These are phyloP conservation scores for Macrobrachium rosenbergii DNA, from an alignment of 1,140 invertebrate genomes.

Conservation along the genomic window DNA sequence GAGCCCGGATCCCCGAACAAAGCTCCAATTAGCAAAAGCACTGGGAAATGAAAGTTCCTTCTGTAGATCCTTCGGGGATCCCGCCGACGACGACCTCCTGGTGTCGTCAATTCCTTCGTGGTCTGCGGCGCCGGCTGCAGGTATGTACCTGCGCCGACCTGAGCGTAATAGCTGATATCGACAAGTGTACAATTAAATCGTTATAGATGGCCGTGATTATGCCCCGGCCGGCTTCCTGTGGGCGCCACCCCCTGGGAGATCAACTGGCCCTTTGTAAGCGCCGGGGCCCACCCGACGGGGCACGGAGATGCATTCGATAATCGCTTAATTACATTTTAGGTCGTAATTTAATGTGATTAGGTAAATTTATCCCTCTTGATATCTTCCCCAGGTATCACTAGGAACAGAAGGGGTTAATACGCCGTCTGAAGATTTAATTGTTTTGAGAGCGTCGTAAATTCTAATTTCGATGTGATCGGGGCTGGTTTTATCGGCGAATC, in stretches of 20 bases:
- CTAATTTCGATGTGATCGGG: background rate
- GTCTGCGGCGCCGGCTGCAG: too few species aligned
- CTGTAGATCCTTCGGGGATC: too few species aligned
- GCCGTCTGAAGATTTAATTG: constrained; percentile 6
- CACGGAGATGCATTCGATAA: constrained; percentile 26
- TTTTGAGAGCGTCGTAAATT: background rate
- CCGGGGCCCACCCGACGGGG: background rate
- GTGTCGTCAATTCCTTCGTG: too few species aligned
- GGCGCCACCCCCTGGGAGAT: background rate
- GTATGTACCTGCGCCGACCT: background rate
- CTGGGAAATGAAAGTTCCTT: too few species aligned
- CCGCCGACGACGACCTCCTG: too few species aligned
- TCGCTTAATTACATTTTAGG: constrained; percentile 26
- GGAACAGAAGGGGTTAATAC: background rate
- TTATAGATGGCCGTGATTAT: constrained; percentile 36
- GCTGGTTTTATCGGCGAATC: background rate
- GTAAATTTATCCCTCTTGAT: constrained; percentile 22
- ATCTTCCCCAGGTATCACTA: constrained; percentile 3
- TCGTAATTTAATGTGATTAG: constrained; percentile 39
- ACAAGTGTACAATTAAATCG: constrained; percentile 41
- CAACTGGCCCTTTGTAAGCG: constrained; percentile 5
- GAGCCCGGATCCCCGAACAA: too few species aligned
- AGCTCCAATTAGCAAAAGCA: too few species aligned
- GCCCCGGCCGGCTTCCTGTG: background rate
- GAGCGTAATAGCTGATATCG: constrained; percentile 34